Base-by-base conservation (phyloP, 2,888 invertebrate species). In the Muschampia plurimacula region DNA sequence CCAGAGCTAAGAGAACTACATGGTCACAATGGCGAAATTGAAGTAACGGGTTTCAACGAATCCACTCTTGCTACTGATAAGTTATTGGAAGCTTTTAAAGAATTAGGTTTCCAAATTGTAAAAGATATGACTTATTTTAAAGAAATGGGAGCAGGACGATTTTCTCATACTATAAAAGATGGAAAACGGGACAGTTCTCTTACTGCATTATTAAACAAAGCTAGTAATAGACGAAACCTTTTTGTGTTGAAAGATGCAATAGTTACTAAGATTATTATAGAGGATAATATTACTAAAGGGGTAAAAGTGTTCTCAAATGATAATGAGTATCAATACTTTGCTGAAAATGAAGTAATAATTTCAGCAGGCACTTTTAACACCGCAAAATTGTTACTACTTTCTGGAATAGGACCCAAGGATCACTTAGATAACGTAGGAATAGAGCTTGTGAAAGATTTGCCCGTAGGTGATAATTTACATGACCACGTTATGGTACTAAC, bases 281-380 rank as follows among this genome's bases (percentile, higher is more conserved):
- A 86, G 15, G 83, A 87, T 13, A 74, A 79, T 8, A 82, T 75
- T 2, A 89, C 89, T 7, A 68, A 81, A 5, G 92, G 91, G 12
- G 82, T 92, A 0, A 76, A 79, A 72, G 87, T 86, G 2, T 22
- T 81, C 2, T 46, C 70, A 0, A 77, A 83, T 28, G 80, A 78
- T 4, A 72, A 83, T 15, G 78, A 83, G 39, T 77, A 82, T 12
- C 63, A 78, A 10, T 86, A 86, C 55, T 87, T 81, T 65, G 86
- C 86, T 0, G 76, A 81, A 2, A 86, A 83, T 63, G 92, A 92
- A 78, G 86, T 92, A 0, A 82, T 92, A 13, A 28, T 90, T n/a
- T 84, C 89, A 2, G 88, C 92, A 0, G 92, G 92, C 0, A 85
- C 90, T 0, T 91, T 89, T 64, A 92, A 92, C 74, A 86, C 90